These are phyloP conservation scores for Hedya salicella DNA, from an alignment of 2,888 invertebrate genomes.

Conservation along the genomic window DNA sequence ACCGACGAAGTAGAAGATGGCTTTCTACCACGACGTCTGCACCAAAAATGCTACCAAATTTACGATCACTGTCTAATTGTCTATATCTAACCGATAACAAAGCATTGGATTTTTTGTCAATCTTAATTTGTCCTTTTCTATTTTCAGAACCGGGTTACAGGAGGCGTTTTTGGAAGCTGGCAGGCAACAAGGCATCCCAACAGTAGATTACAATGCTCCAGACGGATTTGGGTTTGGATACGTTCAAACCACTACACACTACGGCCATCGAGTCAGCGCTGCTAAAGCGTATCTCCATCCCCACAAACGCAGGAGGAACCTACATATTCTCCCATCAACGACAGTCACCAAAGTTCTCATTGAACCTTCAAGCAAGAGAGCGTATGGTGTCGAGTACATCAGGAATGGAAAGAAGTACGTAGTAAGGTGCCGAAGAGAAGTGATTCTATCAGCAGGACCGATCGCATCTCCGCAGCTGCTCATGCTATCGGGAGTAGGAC, in stretches of 20 bases:
- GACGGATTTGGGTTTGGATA: constrained; percentile 86
- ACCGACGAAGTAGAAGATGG: too few species aligned
- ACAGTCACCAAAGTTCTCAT: constrained; percentile 73
- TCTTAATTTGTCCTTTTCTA: constrained; percentile 41
- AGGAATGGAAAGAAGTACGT: constrained; percentile 79
- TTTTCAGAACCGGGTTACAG: constrained; percentile 79
- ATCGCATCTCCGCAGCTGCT: constrained; percentile 95
- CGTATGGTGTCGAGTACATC: constrained; percentile 88
- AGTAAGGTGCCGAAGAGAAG: constrained; percentile 89
- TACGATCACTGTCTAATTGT: not conserved
- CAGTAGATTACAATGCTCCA: constrained; percentile 86
- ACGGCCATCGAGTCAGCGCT: constrained; percentile 88
- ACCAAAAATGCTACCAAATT: too few species aligned
- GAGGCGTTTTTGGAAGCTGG: constrained; percentile 86
- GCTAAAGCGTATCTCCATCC: constrained; percentile 88
- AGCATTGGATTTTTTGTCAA: too few species aligned
- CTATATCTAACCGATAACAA: not conserved
- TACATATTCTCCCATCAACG: constrained; percentile 79
- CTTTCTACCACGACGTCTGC: too few species aligned
- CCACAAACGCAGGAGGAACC: constrained; percentile 86
- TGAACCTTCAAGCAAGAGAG: constrained; percentile 85
- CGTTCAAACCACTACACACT: constrained; percentile 79
- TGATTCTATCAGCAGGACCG: constrained; percentile 94
- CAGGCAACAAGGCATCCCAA: constrained; percentile 81
- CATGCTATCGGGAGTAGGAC: constrained; percentile 93